Evolutionary conservation across 2,797 vertebrate species (phyloP).

Genomic region (Gobionotothen gibberifrons): DNA sequence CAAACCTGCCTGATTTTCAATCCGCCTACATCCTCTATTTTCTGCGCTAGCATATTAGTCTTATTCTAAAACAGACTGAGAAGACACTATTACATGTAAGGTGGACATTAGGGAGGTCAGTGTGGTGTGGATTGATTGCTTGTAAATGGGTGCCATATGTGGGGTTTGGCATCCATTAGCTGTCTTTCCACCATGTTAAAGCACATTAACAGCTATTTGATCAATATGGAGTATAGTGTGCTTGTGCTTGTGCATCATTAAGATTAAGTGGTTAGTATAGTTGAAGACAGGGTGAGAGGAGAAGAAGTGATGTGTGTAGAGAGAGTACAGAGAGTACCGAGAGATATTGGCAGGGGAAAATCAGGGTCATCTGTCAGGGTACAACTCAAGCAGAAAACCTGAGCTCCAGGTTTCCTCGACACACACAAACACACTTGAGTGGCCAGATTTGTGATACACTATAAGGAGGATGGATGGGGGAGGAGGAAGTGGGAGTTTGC

Average conservation of each 20-base stretch:
- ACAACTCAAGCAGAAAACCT: constrained; percentile 52
- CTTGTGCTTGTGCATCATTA: constrained; percentile 16
- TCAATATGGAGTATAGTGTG: constrained; percentile 12
- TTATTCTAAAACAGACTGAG: constrained; percentile 7
- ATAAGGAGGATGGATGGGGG: constrained; percentile 13
- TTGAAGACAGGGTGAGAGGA: background rate
- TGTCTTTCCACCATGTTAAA: background rate
- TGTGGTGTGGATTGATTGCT: constrained; percentile 23
- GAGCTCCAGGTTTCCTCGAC: constrained; percentile 23
- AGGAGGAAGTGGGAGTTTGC: constrained; percentile 3
- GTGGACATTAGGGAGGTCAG: background rate
- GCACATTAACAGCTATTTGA: background rate
- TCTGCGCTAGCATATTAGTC: background rate
- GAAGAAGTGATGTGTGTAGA: constrained; percentile 21
- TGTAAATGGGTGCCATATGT: constrained; percentile 26
- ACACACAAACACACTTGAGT: constrained; percentile 14
- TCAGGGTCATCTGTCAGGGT: constrained; percentile 63
- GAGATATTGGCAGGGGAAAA: constrained; percentile 35
- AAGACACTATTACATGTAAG: constrained; percentile 1
- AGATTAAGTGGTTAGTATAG: background rate
- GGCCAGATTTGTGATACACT: constrained; percentile 23
- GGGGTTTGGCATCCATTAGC: constrained; percentile 27
- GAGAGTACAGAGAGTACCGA: background rate
- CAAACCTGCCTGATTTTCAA: background rate
- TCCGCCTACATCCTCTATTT: background rate